phyloP scores from a whole-genome alignment of 2,888 invertebrate species.

The Actias luna region DNA sequence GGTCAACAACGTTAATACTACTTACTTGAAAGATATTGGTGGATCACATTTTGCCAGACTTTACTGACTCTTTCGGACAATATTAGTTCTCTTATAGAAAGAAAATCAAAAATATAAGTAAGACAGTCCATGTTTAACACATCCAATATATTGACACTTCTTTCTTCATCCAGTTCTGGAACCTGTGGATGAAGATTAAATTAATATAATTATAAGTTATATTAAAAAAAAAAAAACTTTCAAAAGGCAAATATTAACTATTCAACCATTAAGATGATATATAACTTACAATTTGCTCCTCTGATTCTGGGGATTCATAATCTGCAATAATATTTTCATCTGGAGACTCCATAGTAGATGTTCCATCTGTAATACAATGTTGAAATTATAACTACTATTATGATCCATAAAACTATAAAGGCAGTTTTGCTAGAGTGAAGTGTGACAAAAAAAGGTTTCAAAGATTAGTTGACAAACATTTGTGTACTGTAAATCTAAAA shows the following conservation, averaged over 20 bases:
- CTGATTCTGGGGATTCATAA: not conserved
- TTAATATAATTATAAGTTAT: too few species aligned
- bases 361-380: slow-evolving; percentile 2
- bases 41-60: slow-evolving; percentile 76
- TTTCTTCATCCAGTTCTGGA: slow-evolving; percentile 33
- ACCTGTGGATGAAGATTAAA: slow-evolving; percentile 13
- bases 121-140: slow-evolving; percentile 81
- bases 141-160: slow-evolving; percentile 60
- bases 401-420: too few species aligned
- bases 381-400: not conserved
- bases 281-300: not conserved
- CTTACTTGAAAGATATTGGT: slow-evolving; percentile 72
- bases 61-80: slow-evolving; percentile 82
- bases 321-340: not conserved
- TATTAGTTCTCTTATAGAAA: slow-evolving; percentile 77
- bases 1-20: slow-evolving; percentile 15
- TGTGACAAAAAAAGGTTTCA: too few species aligned
- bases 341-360: not conserved
- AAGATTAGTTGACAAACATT: too few species aligned
- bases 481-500: too few species aligned
- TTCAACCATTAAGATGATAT: not conserved
- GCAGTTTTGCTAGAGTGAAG: too few species aligned
- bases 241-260: not conserved
- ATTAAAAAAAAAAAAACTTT: not conserved
- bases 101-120: slow-evolving; percentile 72